Evolutionary conservation across 1,140 invertebrate species (phyloP), one percentile per base, ranked within the genome.

Genomic region (Drosophila fuyamai): DNA sequence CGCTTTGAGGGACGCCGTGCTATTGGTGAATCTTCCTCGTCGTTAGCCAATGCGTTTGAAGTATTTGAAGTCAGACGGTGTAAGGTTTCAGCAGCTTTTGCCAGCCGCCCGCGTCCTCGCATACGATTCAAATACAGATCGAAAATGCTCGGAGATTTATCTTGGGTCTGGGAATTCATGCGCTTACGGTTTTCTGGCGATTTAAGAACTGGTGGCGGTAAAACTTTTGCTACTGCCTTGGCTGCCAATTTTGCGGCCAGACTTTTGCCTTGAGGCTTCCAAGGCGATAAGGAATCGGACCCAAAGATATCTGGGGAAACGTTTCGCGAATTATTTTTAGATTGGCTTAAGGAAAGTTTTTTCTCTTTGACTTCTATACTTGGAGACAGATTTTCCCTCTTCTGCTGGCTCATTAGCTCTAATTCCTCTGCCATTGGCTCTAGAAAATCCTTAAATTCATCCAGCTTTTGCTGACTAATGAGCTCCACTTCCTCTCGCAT

Each of bases 91-190:
- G 83, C 83, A 7, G 76, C 63, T 14, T 59, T 70, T 0, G 80
- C 81, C 13, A 88, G 23, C 2, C 78, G 62, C 0, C 76, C 90
- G 10, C 66, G 76, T n/a, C 85, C 90, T 10, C 81, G 66, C 53
- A 73, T 76, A 32, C 77, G 65, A 7, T 86, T 70, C 4, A 91
- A 55, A 41, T 90, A 91, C 27, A 79, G 70, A 57, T 91, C 84
- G 23, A 86, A 91, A n/a, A 91, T 76, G 55, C 81, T 91, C 2
- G 90, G 90, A 0, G 90, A 91, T 14, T 75, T 86, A 12, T 89
- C 79, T 18, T 48, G 55, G 7, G 1, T 27, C 18, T 14, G 12
- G 0, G 70, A 29, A n/a, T 27, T 48, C 0, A 35, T 61, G 13
- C 38, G 32, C 8, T 65, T 53, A 8, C 66, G 36, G 9, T 66